Base-by-base conservation (phyloP, 2,888 invertebrate species). In the Rhabditoides inermis region DNA sequence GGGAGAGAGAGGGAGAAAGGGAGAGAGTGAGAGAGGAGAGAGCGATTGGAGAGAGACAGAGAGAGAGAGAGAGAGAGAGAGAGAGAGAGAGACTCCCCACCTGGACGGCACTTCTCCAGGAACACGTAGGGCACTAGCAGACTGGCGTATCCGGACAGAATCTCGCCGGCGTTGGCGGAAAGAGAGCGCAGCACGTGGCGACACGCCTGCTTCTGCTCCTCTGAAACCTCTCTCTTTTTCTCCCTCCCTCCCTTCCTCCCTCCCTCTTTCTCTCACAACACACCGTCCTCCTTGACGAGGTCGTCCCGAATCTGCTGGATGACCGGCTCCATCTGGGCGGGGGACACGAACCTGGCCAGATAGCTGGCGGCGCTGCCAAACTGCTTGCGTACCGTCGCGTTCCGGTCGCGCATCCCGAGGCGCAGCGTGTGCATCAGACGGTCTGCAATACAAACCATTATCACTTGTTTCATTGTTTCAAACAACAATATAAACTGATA, bases 361-460 rank as follows among this genome's bases (percentile, higher is more conserved):
- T 69, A 67, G 4, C 61, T 61, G 35, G 64, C 30, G 0, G 66
- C 40, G 30, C 60, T 60, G n/a, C 65, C 63, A 48, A 62, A 63
- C 28, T 65, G 62, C 52, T 69, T 69, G 6, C 68, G 57, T 37
- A 69, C 56, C 1, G 66, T 60, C 18, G 67, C 60, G 40, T 69
- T 69, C 7, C 65, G 39, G 53, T 69, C 66, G 0, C 61, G 55
- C 20, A 69, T 56, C 4, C 64, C 64, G 2, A 55, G 58, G 6
- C 51, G 53, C 35, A 66, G 48, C 1, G 61, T 60, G 18, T 48
- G 35, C 35, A 65, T 60, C 18, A 65, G 36, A 25, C 61, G 61
- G 39, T 63, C 61, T 55, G 37, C 26, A 55, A 40, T 4, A 25
- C 2, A 20, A 25, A 10, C 15, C 35, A 12, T 32, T 32, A n/a